Conservation (phyloP, 2,797 vertebrate genomes). For the Falco peregrinus region DNA sequence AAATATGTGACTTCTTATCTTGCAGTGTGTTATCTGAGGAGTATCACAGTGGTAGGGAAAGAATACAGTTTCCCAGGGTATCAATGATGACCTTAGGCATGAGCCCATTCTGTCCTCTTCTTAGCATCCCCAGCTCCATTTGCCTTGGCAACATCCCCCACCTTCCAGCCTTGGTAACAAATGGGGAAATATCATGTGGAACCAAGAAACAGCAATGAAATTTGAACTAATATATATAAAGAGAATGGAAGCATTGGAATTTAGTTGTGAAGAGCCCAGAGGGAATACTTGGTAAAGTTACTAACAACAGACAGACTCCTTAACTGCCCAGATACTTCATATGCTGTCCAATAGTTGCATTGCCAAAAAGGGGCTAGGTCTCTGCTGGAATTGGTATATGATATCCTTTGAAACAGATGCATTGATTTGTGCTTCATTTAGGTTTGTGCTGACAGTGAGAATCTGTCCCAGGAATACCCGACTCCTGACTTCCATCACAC, state of each 20-base stretch:
- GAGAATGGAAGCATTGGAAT: not conserved
- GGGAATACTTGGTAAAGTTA: not conserved
- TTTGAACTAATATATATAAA: not conserved
- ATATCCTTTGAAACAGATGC: not conserved
- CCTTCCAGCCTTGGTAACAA: not conserved
- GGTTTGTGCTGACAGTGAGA: not conserved
- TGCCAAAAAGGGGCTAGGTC: not conserved
- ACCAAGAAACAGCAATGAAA: not conserved
- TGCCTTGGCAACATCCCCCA: not conserved
- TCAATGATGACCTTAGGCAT: not conserved
- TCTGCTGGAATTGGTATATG: not conserved
- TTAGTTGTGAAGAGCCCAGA: not conserved
- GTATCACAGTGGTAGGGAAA: not conserved
- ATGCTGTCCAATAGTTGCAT: not conserved
- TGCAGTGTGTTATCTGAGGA: not conserved
- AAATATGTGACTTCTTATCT: conserved; percentile 4
- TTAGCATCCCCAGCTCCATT: not conserved
- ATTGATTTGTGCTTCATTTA: not conserved
- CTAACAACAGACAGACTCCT: not conserved
- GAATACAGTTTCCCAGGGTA: not conserved
- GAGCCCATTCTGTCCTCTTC: not conserved
- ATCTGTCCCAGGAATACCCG: not conserved
- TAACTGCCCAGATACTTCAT: not conserved
- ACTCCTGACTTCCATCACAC: not conserved
- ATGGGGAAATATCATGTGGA: not conserved